phyloP scores from a whole-genome alignment of 2,888 invertebrate genomes.

The Epirrita christyi region DNA sequence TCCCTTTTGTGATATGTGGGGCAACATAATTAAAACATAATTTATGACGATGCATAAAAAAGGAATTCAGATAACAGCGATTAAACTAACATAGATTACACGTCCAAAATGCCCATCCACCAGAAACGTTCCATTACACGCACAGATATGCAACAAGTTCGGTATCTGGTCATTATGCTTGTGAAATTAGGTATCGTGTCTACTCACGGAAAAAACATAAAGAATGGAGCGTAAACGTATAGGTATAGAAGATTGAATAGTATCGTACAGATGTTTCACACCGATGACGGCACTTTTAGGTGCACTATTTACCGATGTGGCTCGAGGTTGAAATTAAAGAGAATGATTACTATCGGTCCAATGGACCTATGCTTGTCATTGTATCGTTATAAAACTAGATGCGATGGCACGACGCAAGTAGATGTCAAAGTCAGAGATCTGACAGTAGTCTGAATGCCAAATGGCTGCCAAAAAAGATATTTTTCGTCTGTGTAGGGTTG shows the following conservation, averaged over 20 bases:
- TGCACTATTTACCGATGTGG: too few relatives aligned
- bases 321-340: too few relatives aligned
- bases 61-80: constrained; percentile 1
- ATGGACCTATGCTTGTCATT: too few relatives aligned
- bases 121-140: constrained; percentile 31
- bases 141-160: constrained; percentile 43
- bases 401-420: too few relatives aligned
- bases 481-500: too few relatives aligned
- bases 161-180: constrained; percentile 38
- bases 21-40: constrained; percentile 5
- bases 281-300: too few relatives aligned
- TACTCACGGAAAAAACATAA: constrained; percentile 41
- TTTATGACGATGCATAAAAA: constrained; percentile 14
- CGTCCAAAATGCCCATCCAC: constrained; percentile 2
- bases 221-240: constrained; percentile 33
- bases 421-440: too few relatives aligned
- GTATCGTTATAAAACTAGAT: too few relatives aligned
- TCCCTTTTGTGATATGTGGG: constrained; percentile 2
- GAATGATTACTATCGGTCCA: too few relatives aligned
- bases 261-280: constrained; percentile 3
- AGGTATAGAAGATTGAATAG: neutral
- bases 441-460: too few relatives aligned
- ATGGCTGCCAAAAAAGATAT: too few relatives aligned
- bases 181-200: constrained; percentile 42
- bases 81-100: constrained; percentile 7